phyloP scores from a whole-genome alignment of 1,140 invertebrate species.

The Procambarus virginalis region DNA sequence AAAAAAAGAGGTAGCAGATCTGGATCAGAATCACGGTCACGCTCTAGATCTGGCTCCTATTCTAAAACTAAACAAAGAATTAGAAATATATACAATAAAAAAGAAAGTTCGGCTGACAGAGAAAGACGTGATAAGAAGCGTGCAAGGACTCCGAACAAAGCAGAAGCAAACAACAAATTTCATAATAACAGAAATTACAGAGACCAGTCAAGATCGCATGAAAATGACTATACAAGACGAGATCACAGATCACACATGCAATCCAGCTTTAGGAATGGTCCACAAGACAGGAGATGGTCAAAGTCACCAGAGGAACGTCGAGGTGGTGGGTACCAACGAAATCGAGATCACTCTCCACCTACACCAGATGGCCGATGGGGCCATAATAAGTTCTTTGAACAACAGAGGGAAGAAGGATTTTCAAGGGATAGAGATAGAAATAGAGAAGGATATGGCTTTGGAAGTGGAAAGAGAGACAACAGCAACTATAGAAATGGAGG shows the following conservation, averaged over 20 bases:
- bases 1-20: conserved; percentile 6
- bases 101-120: neutral
- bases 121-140: neutral
- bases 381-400: conserved; percentile 56
- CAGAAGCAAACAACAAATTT: neutral
- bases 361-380: conserved; percentile 58
- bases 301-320: neutral
- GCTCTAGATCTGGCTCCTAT: neutral
- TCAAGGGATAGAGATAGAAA: neutral
- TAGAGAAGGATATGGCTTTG: conserved; percentile 12
- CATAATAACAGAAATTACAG: conserved; percentile 3
- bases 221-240: conserved; percentile 13
- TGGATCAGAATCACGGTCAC: neutral
- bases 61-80: neutral
- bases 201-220: conserved; percentile 5
- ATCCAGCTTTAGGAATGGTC: neutral
- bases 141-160: neutral
- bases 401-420: conserved; percentile 18
- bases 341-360: conserved; percentile 46
- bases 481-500: conserved; percentile 39
- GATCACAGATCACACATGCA: neutral
- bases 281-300: conserved; percentile 8
- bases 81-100: neutral
- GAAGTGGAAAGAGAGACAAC: conserved; percentile 23
- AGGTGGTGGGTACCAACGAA: conserved; percentile 13